phyloP scores from a whole-genome alignment of 92 coral and sea anemone species.

The Metridium senile region DNA sequence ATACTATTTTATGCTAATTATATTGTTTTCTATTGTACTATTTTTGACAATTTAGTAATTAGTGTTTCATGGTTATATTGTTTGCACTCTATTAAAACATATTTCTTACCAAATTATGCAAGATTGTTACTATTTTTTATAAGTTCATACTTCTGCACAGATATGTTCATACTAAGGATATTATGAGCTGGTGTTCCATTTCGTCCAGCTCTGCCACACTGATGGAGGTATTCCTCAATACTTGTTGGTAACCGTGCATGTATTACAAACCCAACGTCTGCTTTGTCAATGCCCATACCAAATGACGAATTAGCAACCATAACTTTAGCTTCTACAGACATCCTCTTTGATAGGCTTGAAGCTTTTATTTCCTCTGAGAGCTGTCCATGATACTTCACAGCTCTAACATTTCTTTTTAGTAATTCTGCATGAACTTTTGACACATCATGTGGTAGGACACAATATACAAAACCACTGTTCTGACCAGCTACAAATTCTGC shows the following conservation, averaged over 20 bases:
- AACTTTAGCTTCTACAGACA: constrained; percentile 21
- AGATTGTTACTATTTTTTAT: too few relatives aligned
- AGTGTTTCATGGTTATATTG: too few relatives aligned
- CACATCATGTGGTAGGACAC: constrained; percentile 35
- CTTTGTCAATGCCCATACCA: constrained; percentile 48
- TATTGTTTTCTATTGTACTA: too few relatives aligned
- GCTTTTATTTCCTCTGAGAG: constrained; percentile 36
- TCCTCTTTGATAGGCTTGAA: constrained; percentile 28
- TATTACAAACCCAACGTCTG: constrained; percentile 32
- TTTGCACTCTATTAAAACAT: too few relatives aligned
- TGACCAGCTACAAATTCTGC: background rate
- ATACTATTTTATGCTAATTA: too few relatives aligned
- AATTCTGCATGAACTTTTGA: constrained; percentile 31
- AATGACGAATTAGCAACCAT: constrained; percentile 49
- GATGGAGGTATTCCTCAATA: constrained; percentile 36
- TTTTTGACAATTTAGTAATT: too few relatives aligned
- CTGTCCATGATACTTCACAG: constrained; percentile 48
- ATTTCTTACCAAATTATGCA: too few relatives aligned
- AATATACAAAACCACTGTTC: constrained; percentile 34
- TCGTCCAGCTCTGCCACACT: constrained; percentile 40
- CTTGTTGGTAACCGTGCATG: constrained; percentile 45
- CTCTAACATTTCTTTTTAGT: constrained; percentile 7
- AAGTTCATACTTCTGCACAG: too few relatives aligned
- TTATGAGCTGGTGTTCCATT: constrained; percentile 34
- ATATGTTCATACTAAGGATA: too few relatives aligned